A percentile compares a stretch with the other conserved stretches of the same genome.
phyloP scores from a whole-genome alignment of 2,113 vertebrate species.

The Recurvirostra avosetta region DNA sequence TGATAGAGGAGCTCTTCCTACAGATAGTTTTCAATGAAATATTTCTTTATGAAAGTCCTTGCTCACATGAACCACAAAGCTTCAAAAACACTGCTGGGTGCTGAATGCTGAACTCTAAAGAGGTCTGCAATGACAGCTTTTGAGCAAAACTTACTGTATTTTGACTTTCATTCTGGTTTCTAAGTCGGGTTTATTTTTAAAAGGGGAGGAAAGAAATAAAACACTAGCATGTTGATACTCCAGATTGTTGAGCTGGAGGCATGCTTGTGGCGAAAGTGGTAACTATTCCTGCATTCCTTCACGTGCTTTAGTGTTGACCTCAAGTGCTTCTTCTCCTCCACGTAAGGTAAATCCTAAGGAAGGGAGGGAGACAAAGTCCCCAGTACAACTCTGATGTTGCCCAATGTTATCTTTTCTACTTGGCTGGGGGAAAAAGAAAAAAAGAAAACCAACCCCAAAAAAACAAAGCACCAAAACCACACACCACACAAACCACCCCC shows the following conservation, averaged over 20 bases:
- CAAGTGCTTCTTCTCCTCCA: neutral
- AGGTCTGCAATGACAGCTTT: neutral
- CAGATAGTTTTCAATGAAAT: neutral
- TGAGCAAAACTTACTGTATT: neutral
- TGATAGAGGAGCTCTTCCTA: neutral
- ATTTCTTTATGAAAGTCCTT: neutral
- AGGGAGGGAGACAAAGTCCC: neutral
- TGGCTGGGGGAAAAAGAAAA: neutral
- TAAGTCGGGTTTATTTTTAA: neutral
- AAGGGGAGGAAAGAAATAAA: neutral
- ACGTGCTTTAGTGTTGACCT: neutral
- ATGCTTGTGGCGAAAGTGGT: neutral
- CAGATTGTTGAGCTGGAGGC: neutral
- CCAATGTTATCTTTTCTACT: neutral
- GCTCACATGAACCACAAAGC: neutral
- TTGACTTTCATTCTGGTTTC: neutral
- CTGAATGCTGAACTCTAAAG: neutral
- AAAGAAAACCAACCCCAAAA: neutral
- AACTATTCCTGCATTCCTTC: neutral
- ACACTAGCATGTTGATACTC: neutral
- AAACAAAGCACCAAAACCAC: neutral
- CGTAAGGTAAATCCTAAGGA: neutral
- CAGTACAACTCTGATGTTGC: neutral
- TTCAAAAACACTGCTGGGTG: neutral
- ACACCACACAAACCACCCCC: neutral